Percentiles rank a stretch among this genome's conserved stretches.
phyloP scores from a whole-genome alignment of 1,140 invertebrate genomes.

The Agraylea sexmaculata region DNA sequence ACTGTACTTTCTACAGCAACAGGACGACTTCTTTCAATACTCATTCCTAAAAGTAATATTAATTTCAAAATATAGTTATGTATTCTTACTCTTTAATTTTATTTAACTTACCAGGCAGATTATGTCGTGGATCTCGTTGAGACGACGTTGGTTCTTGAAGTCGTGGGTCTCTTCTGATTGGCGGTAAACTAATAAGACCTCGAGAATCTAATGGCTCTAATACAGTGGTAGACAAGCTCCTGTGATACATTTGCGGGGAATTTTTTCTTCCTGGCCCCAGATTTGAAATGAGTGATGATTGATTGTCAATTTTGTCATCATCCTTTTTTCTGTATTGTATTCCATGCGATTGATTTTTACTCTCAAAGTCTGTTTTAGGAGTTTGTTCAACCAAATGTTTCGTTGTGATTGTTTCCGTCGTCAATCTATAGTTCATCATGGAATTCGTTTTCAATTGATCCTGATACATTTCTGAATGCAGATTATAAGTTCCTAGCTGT shows the following conservation, averaged over 20 bases:
- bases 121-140: conserved; percentile 10
- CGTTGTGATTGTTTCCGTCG: conserved; percentile 10
- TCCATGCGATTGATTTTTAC: conserved; percentile 1
- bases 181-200: conserved; percentile 32
- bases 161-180: conserved; percentile 33
- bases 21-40: conserved; percentile 1
- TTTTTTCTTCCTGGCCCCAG: conserved; percentile 23
- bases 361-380: conserved; percentile 1
- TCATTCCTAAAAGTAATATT: conserved; percentile 4
- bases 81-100: neutral
- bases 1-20: conserved; percentile 1
- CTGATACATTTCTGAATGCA: conserved; percentile 8
- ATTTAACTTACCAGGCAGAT: conserved; percentile 12
- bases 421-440: no score
- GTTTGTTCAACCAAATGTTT: conserved; percentile 10
- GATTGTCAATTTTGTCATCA: conserved; percentile 10
- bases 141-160: conserved; percentile 24
- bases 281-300: conserved; percentile 1
- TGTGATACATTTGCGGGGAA: conserved; percentile 34
- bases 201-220: conserved; percentile 25
- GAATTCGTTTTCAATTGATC: conserved; percentile 13
- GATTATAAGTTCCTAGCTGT: conserved; percentile 13
- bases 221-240: conserved; percentile 33
- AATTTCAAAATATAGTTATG: neutral
- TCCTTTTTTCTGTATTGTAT: conserved; percentile 10